phyloP scores from a whole-genome alignment of 1,140 invertebrate species.

The Rhynchophorus ferrugineus region DNA sequence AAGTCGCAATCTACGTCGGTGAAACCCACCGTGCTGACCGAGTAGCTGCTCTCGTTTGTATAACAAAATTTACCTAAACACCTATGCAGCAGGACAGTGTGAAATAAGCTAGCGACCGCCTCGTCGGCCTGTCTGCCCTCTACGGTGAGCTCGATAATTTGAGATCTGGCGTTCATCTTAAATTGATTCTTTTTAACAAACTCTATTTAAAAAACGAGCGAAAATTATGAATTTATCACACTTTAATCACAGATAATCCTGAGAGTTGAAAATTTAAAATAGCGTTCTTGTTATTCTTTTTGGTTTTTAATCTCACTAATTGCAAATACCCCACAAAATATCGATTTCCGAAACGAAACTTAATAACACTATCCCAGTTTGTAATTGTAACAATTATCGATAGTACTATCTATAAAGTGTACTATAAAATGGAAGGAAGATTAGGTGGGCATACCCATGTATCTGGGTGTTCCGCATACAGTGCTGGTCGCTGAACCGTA shows the following conservation, averaged over 20 bases:
- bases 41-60: slow-evolving; percentile 87
- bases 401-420: slow-evolving; percentile 9
- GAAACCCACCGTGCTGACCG: slow-evolving; percentile 89
- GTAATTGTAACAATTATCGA: neutral
- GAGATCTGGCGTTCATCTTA: slow-evolving; percentile 81
- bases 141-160: slow-evolving; percentile 80
- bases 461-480: slow-evolving; percentile 84
- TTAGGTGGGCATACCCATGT: slow-evolving; percentile 65
- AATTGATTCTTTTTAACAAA: slow-evolving; percentile 5
- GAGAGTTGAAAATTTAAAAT: slow-evolving; percentile 21
- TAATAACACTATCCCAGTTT: slow-evolving; percentile 1
- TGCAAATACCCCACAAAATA: slow-evolving; percentile 6
- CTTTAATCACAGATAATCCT: slow-evolving; percentile 27
- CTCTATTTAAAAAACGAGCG: slow-evolving; percentile 16
- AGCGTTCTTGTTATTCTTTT: slow-evolving; percentile 8
- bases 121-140: slow-evolving; percentile 93
- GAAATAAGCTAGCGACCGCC: slow-evolving; percentile 88
- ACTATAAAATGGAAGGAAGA: slow-evolving; percentile 8
- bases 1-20: slow-evolving; percentile 96
- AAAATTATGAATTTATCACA: slow-evolving; percentile 25
- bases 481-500: slow-evolving; percentile 69
- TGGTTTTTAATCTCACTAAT: slow-evolving; percentile 23
- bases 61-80: slow-evolving; percentile 93
- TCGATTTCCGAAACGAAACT: neutral
- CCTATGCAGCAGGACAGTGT: slow-evolving; percentile 90